Base-by-base conservation (phyloP, 2,888 invertebrate species). In the Leptopilina drosophilae region DNA sequence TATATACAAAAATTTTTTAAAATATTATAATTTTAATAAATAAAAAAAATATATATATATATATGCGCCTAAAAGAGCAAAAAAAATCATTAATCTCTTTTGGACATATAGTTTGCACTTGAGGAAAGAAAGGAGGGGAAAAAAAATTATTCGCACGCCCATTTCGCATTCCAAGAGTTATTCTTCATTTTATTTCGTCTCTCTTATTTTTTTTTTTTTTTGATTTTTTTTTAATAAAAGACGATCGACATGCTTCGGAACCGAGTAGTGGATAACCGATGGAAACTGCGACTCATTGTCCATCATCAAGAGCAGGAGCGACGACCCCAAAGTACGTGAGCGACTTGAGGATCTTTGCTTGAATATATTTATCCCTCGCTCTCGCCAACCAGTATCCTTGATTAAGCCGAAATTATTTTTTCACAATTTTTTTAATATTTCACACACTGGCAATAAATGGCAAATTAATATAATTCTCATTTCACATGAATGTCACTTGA, bases 291-390 rank as follows among this genome's bases (percentile, higher is more conserved):
- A 73, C 56, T 56, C 73, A 73, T 73, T 73, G 73, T 73, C 56
- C 73, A 56, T 73, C 73, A 56, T 73, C 73, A 56, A 56, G 9
- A 73, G 77, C 64, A 78, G 76, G 80, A 78, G 42, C 78, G 69
- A 78, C 69, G 77, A 69, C 56, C 56, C 65, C 42, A 75, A 49
- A 49, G 42, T 69, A 64, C 76, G 78, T 73, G 73, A 78, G 64
- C 73, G 67, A 78, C 62, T 73, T 69, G 75, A 53, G 33, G 73
- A 64, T 49, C 26, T 33, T 42, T 42, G 65, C 78, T 77, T 49
- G n/a, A 69, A 20, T 59, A 40, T 67, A 62, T 20, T 9, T 59
- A 6, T 15, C 42, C 12, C 0, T 6, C 49, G 49, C 49, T 9
- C 12, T 8, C 49, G 42, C 33, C 33, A 33, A 33, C 33, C 33